Evolutionary conservation across 1,140 invertebrate genomes (phyloP).

Genomic region (Rhagoletis zephyria): DNA sequence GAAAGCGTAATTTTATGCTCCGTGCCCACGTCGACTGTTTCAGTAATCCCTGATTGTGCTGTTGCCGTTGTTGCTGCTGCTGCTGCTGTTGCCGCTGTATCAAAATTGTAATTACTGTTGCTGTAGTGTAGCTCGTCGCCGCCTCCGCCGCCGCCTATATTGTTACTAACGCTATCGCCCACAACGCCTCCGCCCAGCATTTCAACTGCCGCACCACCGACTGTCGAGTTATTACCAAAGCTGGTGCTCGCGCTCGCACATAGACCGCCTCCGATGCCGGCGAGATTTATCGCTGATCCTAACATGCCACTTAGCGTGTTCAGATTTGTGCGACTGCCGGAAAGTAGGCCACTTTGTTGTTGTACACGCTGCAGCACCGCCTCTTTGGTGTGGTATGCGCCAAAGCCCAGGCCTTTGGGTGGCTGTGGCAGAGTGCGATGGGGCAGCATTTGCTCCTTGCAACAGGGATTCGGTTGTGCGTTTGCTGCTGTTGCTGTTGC

Average conservation of each 20-base stretch:
- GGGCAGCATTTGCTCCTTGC: constrained; percentile 43
- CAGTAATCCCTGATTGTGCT: neutral
- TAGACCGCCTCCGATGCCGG: neutral
- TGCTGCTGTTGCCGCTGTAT: neutral
- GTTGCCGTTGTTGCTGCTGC: neutral
- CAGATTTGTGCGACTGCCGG: constrained; percentile 59
- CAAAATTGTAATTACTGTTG: constrained; percentile 53
- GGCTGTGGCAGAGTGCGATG: constrained; percentile 66
- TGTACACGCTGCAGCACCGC: constrained; percentile 65
- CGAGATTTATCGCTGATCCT: constrained; percentile 28
- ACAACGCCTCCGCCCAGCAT: neutral
- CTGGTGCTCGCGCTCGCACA: constrained; percentile 8
- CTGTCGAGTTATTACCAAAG: constrained; percentile 22
- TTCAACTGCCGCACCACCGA: neutral
- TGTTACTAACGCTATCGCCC: constrained; percentile 26
- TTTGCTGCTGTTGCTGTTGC: constrained; percentile 10
- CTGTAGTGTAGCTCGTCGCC: constrained; percentile 15
- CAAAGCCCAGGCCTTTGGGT: constrained; percentile 62
- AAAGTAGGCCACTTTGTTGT: constrained; percentile 64
- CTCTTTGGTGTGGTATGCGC: constrained; percentile 65
- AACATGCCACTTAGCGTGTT: constrained; percentile 54
- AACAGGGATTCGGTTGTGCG: neutral
- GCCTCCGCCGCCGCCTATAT: neutral
- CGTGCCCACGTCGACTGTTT: neutral
- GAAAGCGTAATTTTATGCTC: neutral